Conservation (phyloP, 2,113 vertebrate genomes). For the Isichthys henryi region DNA sequence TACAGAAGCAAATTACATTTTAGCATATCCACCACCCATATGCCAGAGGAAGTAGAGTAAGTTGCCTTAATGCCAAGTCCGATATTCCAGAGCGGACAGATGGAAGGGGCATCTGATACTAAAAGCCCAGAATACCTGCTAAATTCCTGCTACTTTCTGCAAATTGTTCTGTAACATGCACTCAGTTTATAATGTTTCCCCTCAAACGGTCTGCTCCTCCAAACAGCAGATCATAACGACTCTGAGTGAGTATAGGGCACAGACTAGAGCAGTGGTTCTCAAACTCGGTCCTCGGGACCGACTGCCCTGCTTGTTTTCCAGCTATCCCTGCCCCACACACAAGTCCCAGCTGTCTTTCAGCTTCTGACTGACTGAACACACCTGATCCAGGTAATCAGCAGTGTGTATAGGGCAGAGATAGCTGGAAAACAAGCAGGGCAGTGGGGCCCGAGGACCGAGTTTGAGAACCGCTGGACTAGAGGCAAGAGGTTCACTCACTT, state of each 20-base stretch:
- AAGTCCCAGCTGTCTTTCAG: too few species aligned
- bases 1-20: conserved; percentile 95
- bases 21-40: conserved; percentile 90
- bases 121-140: background rate
- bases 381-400: too few species aligned
- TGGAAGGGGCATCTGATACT: background rate
- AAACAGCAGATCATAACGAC: background rate
- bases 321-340: too few species aligned
- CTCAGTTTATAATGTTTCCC: background rate
- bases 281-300: too few species aligned
- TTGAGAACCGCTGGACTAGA: background rate
- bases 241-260: background rate
- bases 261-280: background rate
- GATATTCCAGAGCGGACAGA: background rate
- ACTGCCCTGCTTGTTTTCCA: too few species aligned
- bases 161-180: background rate
- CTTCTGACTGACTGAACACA: too few species aligned
- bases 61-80: background rate
- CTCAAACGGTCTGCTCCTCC: background rate
- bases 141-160: background rate
- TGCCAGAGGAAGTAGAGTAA: conserved; percentile 88
- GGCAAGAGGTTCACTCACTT: background rate
- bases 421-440: too few species aligned
- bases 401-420: too few species aligned
- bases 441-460: too few species aligned